These are phyloP conservation scores for Centroberyx gerrardi DNA, from an alignment of 2,797 vertebrate genomes.

Conservation along the genomic window DNA sequence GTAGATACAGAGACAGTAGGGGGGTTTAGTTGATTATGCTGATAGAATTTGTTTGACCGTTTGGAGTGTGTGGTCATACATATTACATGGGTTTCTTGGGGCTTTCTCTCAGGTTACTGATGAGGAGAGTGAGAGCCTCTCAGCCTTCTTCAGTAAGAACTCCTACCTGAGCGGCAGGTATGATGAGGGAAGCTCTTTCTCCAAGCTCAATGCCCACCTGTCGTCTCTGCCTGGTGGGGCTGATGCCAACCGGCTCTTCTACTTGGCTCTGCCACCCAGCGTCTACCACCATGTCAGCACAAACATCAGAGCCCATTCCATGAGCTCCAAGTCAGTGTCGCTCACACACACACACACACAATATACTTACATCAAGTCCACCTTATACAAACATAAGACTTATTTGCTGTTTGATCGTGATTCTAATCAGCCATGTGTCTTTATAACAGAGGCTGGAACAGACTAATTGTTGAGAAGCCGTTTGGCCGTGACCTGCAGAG, in stretches of 20 bases:
- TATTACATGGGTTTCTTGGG: not conserved
- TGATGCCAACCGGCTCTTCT: conserved; percentile 90
- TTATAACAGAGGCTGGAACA: conserved; percentile 90
- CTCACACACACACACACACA: not conserved
- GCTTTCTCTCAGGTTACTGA: conserved; percentile 78
- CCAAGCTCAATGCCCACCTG: conserved; percentile 83
- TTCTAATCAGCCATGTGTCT: conserved; percentile 44
- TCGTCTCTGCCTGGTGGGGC: conserved; percentile 83
- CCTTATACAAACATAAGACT: not conserved
- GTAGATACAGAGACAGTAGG: not conserved
- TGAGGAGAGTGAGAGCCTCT: conserved; percentile 82
- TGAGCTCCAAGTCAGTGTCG: conserved; percentile 83
- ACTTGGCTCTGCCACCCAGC: conserved; percentile 92
- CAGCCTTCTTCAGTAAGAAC: conserved; percentile 87
- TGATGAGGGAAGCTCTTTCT: conserved; percentile 80
- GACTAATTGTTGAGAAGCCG: conserved; percentile 94
- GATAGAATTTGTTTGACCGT: too few species aligned
- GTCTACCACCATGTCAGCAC: conserved; percentile 90
- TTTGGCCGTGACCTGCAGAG: conserved; percentile 93
- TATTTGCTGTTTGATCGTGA: not conserved
- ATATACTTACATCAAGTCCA: conserved; percentile 66
- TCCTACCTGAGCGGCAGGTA: conserved; percentile 89
- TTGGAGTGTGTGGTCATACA: conserved; percentile 1
- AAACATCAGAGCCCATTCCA: conserved; percentile 89
- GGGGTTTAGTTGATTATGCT: not conserved